Evolutionary conservation across 2,888 invertebrate species (phyloP), one percentile per base, ranked within the genome.

Genomic region (Macaria notata): DNA sequence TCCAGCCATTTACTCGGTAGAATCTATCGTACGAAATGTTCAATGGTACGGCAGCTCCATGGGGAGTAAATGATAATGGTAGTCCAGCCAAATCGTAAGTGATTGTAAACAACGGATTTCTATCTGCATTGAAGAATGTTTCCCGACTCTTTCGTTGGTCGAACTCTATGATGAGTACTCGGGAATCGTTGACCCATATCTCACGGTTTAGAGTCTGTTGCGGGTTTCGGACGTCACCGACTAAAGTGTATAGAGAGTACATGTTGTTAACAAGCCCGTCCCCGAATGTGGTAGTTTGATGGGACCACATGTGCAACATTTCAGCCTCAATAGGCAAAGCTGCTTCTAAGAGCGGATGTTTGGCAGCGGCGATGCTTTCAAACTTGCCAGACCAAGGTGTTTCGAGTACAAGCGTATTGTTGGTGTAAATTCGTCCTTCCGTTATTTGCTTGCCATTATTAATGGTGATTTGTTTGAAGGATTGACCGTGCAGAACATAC

Each of bases 11-110:
- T 39, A 98, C 94, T 64, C 98, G 94, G 76, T 98, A 95, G 83
- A 96, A 96, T 63, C 95, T 94, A 76, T 98, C 98, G 78, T 98
- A 98, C 3, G 97, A 96, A 72, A 98, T 95, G 75, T 97, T 98
- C 9, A 98, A 92, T 9, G 95, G 94, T 65, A 95, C 95, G 4
- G 95, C 95, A 54, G 95, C 95, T 58, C 95, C 96, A 54, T 95
- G 94, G 0, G 97, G 97, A 50, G 94, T 94, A 85, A 97, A 97
- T 0, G 95, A 94, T 54, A 96, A 92, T n/a, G 98, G 98, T 49
- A 98, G 88, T 0, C 98, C 98, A 43, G 97, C 96, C 38, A 95
- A 95, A 84, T 98, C 98, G 77, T 97, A 98, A 9, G 95, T 94
- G 49, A 98, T 95, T 0, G 96, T 95, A 59, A 99, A 92, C 36